These are phyloP conservation scores for Philaethria dido DNA, from an alignment of 2,888 invertebrate species.

Conservation along the genomic window DNA sequence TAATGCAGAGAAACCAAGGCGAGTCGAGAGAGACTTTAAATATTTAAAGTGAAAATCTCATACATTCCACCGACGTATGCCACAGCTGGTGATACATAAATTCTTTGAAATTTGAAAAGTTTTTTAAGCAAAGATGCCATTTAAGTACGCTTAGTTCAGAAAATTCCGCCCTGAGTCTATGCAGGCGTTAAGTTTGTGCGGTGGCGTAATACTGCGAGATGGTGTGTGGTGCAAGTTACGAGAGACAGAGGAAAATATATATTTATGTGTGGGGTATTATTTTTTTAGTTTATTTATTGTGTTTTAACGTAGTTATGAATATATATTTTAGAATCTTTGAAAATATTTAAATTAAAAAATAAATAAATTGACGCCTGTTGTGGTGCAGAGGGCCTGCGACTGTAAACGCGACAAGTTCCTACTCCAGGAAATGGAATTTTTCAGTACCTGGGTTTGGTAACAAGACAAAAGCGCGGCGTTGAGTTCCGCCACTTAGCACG, in stretches of 20 bases:
- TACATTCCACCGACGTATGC: neutral
- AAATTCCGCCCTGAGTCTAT: constrained; percentile 20
- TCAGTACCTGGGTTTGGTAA: too few relatives aligned
- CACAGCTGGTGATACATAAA: constrained; percentile 24
- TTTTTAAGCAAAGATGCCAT: constrained; percentile 24
- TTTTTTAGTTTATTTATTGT: too few relatives aligned
- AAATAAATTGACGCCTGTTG: too few relatives aligned
- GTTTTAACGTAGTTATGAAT: too few relatives aligned
- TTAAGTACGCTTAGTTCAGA: constrained; percentile 25
- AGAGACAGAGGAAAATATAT: neutral
- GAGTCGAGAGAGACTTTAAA: neutral
- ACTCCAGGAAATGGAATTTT: too few relatives aligned
- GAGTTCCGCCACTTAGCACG: too few relatives aligned
- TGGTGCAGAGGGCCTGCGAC: too few relatives aligned
- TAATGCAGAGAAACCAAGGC: neutral
- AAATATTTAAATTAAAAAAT: too few relatives aligned
- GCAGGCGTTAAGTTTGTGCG: constrained; percentile 28
- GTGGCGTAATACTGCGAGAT: constrained; percentile 4
- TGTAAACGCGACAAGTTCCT: too few relatives aligned
- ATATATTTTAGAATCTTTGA: too few relatives aligned
- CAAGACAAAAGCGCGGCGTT: too few relatives aligned
- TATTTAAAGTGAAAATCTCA: constrained; percentile 10
- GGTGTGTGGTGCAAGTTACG: constrained; percentile 1
- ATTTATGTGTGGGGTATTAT: too few relatives aligned
- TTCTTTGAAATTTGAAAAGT: constrained; percentile 26